Percentiles rank a stretch among this genome's conserved stretches.
Conservation (phyloP, 1,140 invertebrate genomes). For the Sminthurides bifidus region DNA sequence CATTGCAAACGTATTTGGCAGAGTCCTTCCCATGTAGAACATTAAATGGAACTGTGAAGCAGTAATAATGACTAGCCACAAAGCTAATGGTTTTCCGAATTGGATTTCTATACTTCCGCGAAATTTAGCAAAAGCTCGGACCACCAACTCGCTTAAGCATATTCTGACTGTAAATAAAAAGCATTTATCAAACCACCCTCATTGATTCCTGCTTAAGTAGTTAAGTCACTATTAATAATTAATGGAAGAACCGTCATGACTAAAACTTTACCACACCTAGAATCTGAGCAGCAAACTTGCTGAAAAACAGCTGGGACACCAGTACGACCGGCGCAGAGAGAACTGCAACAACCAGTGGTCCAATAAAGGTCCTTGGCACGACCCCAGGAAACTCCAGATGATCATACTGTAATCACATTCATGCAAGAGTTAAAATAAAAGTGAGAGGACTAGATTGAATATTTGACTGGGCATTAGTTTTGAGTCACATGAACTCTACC, state of each 20-base stretch:
- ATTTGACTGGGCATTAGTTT: neutral
- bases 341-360: constrained; percentile 70
- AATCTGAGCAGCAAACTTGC: constrained; percentile 83
- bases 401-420: constrained; percentile 83
- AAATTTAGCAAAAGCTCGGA: constrained; percentile 59
- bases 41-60: constrained; percentile 94
- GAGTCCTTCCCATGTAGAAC: constrained; percentile 84
- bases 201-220: neutral
- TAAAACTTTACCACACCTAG: constrained; percentile 60
- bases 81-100: constrained; percentile 63
- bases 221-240: constrained; percentile 1
- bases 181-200: constrained; percentile 1
- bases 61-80: constrained; percentile 74
- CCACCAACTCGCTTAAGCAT: constrained; percentile 59
- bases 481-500: constrained; percentile 45
- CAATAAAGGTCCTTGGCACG: constrained; percentile 91
- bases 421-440: no score
- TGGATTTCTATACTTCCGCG: constrained; percentile 54
- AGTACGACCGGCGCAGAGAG: constrained; percentile 64
- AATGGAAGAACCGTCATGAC: constrained; percentile 12
- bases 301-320: constrained; percentile 54
- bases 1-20: constrained; percentile 93
- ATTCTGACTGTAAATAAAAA: constrained; percentile 61
- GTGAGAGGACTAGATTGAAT: no score
- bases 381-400: constrained; percentile 97